phyloP scores from a whole-genome alignment of 2,888 invertebrate genomes.

The Ochropacha duplaris region DNA sequence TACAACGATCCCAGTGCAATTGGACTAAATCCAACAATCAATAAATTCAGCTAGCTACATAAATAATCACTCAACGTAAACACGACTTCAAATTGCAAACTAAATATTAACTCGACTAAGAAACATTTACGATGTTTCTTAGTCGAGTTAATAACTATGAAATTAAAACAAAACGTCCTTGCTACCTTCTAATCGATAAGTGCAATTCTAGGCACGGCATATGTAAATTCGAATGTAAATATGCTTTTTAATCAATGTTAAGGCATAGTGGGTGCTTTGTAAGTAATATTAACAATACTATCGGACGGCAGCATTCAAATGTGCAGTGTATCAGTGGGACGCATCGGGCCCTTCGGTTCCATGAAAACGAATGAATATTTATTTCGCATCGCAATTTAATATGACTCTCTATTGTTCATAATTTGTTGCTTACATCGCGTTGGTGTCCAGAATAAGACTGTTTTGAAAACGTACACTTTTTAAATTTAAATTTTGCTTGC shows the following conservation, averaged over 20 bases:
- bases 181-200: constrained; percentile 66
- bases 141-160: constrained; percentile 16
- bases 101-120: constrained; percentile 4
- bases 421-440: constrained; percentile 53
- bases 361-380: constrained; percentile 75
- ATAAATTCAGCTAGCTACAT: background rate
- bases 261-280: constrained; percentile 45
- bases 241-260: constrained; percentile 76
- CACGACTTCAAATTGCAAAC: constrained; percentile 10
- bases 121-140: too few species aligned
- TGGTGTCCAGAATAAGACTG: constrained; percentile 8
- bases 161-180: constrained; percentile 34
- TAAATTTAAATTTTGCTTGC: background rate
- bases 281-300: constrained; percentile 69
- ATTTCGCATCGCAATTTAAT: constrained; percentile 61
- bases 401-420: constrained; percentile 62
- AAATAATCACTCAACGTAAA: background rate
- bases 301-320: constrained; percentile 69
- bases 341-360: constrained; percentile 57
- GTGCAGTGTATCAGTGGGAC: constrained; percentile 58
- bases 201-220: constrained; percentile 73
- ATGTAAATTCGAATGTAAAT: constrained; percentile 77
- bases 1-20: background rate
- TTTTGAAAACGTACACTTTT: background rate
- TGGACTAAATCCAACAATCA: background rate